Evolutionary conservation across 2,888 invertebrate species (phyloP).

Genomic region (Caradrina kadenii): DNA sequence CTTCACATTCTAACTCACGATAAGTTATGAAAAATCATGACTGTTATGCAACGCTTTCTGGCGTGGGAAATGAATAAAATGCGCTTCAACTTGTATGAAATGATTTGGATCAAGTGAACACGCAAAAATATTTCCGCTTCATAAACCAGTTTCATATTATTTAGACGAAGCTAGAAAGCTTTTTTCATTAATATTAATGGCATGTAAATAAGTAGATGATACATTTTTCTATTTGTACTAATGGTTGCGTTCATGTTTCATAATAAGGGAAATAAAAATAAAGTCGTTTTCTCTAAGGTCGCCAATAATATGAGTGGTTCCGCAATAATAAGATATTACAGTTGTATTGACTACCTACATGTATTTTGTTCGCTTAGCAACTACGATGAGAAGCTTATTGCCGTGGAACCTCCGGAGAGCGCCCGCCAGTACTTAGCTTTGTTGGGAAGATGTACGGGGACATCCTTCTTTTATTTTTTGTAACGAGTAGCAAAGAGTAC

Average conservation of each 20-base stretch:
- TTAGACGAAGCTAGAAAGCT: constrained; percentile 24
- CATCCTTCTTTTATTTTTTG: constrained; percentile 58
- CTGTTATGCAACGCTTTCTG: constrained; percentile 5
- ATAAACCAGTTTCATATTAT: constrained; percentile 28
- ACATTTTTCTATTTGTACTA: constrained; percentile 30
- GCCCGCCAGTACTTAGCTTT: constrained; percentile 71
- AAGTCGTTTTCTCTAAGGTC: constrained; percentile 6
- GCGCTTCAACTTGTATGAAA: constrained; percentile 29
- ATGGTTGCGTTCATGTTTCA: constrained; percentile 45
- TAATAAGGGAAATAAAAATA: constrained; percentile 45
- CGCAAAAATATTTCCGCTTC: constrained; percentile 31
- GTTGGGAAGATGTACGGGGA: constrained; percentile 63
- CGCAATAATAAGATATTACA: constrained; percentile 14
- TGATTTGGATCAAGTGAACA: constrained; percentile 25
- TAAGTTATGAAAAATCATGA: constrained; percentile 32
- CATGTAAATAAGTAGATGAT: constrained; percentile 43
- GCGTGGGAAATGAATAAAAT: constrained; percentile 34
- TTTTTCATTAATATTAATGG: constrained; percentile 47
- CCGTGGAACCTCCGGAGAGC: constrained; percentile 65
- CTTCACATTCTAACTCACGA: constrained; percentile 13
- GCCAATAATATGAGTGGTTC: constrained; percentile 10
- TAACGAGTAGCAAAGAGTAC: constrained; percentile 47
- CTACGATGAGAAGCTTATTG: constrained; percentile 72
- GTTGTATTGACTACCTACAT: constrained; percentile 25
- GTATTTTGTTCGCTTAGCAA: constrained; percentile 61